Evolutionary conservation across 2,888 invertebrate genomes (phyloP).

Genomic region (Leptothorax acervorum): DNA sequence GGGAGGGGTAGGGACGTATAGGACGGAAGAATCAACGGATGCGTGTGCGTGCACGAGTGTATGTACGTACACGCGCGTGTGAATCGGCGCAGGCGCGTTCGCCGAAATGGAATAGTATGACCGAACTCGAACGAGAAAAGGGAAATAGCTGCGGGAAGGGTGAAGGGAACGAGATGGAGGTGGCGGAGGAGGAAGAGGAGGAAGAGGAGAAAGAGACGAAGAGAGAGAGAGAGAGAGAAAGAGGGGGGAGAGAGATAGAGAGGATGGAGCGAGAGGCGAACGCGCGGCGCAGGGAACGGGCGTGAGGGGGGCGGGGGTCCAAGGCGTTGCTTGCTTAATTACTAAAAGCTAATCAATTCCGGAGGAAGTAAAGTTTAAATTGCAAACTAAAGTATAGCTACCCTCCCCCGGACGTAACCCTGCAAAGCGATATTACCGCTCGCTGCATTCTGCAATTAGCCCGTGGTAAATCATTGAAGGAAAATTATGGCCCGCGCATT

Average conservation of each 20-base stretch:
- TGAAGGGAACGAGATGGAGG: constrained; percentile 52
- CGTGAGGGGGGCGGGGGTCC: constrained; percentile 73
- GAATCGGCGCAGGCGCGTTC: constrained; percentile 70
- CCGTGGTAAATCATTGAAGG: constrained; percentile 85
- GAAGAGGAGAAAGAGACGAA: constrained; percentile 56
- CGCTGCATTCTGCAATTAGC: constrained; percentile 86
- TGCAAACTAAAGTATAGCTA: constrained; percentile 86
- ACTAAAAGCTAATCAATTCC: constrained; percentile 86
- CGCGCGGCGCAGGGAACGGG: constrained; percentile 60
- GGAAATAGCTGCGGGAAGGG: constrained; percentile 60
- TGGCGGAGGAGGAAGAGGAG: constrained; percentile 42
- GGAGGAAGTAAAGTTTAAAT: constrained; percentile 86
- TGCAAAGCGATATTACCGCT: constrained; percentile 78
- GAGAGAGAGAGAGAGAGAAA: constrained; percentile 51
- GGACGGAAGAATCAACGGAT: constrained; percentile 59
- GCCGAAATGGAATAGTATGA: constrained; percentile 54
- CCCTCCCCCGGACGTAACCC: constrained; percentile 79
- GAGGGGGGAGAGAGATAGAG: constrained; percentile 42
- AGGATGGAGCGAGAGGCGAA: constrained; percentile 33
- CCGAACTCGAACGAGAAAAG: constrained; percentile 66
- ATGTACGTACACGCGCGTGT: constrained; percentile 65
- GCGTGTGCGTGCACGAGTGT: constrained; percentile 58
- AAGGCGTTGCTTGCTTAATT: constrained; percentile 85
- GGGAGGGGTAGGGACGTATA: not conserved
- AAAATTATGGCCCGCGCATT: constrained; percentile 81